phyloP scores from a whole-genome alignment of 2,113 vertebrate species.

The Nymphicus hollandicus region DNA sequence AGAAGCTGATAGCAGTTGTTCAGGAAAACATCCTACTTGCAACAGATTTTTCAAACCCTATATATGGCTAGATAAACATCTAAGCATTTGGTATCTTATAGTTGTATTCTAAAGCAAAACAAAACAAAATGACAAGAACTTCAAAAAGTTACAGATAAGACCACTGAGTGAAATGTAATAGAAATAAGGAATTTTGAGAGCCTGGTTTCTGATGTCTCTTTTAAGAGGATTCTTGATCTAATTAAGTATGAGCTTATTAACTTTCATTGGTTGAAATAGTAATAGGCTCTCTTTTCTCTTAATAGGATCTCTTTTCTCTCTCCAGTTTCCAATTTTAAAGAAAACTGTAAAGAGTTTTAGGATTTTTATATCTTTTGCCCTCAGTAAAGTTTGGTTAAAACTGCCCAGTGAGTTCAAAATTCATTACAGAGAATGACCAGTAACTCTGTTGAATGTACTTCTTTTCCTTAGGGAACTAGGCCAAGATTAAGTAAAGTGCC shows the following conservation, averaged over 20 bases:
- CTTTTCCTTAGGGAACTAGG: not conserved
- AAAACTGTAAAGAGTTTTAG: not conserved
- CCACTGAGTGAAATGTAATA: not conserved
- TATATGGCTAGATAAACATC: constrained; percentile 8
- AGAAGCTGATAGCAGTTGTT: not conserved
- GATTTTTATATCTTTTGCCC: not conserved
- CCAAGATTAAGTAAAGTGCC: not conserved
- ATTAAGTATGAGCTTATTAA: not conserved
- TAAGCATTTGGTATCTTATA: constrained; percentile 2
- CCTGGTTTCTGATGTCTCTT: not conserved
- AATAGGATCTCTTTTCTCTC: not conserved
- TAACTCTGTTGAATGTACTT: not conserved
- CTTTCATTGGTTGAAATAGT: not conserved
- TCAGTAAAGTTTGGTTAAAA: not conserved
- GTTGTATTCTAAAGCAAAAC: constrained; percentile 2
- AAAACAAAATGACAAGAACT: not conserved
- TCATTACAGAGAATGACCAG: not conserved
- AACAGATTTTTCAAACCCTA: constrained; percentile 33
- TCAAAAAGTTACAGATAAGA: not conserved
- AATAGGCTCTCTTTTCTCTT: not conserved
- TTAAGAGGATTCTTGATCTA: not conserved
- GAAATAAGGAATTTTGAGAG: not conserved
- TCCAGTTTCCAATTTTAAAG: not conserved
- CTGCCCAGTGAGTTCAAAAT: not conserved
- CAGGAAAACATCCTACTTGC: constrained; percentile 13